These are phyloP conservation scores for Pygoscelis adeliae DNA, from an alignment of 2,113 vertebrate species.

Conservation along the genomic window DNA sequence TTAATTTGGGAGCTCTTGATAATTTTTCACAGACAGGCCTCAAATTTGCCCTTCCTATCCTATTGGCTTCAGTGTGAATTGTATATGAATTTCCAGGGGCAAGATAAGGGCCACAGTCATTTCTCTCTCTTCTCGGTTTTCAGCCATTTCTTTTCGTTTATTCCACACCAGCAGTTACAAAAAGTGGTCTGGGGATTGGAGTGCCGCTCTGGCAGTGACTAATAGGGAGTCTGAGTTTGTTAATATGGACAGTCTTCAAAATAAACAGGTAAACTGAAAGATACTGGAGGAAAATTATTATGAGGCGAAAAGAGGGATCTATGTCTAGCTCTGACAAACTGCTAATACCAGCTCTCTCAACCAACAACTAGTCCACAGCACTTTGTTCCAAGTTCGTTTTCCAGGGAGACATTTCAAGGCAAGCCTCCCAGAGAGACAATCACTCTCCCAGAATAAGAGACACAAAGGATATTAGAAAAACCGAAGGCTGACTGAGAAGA, in stretches of 20 bases:
- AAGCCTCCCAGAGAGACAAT: constrained; percentile 12
- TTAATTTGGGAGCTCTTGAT: not conserved
- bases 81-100: constrained; percentile 25
- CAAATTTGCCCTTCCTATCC: not conserved
- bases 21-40: not conserved
- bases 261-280: constrained; percentile 50
- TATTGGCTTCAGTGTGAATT: constrained; percentile 1
- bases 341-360: not conserved
- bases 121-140: constrained; percentile 4
- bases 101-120: constrained; percentile 36
- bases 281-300: not conserved
- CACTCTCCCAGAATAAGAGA: not conserved
- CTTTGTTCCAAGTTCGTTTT: not conserved
- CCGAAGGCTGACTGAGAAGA: not conserved
- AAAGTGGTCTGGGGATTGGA: not conserved
- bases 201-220: not conserved
- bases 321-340: not conserved
- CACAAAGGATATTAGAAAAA: not conserved
- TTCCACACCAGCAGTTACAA: constrained; percentile 45
- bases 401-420: constrained; percentile 37
- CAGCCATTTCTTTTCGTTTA: constrained; percentile 49
- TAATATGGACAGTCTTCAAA: constrained; percentile 22
- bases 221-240: not conserved
- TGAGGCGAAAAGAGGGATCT: not conserved
- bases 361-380: not conserved